These are phyloP conservation scores for Allacma fusca DNA, from an alignment of 2,888 invertebrate genomes.

Conservation along the genomic window DNA sequence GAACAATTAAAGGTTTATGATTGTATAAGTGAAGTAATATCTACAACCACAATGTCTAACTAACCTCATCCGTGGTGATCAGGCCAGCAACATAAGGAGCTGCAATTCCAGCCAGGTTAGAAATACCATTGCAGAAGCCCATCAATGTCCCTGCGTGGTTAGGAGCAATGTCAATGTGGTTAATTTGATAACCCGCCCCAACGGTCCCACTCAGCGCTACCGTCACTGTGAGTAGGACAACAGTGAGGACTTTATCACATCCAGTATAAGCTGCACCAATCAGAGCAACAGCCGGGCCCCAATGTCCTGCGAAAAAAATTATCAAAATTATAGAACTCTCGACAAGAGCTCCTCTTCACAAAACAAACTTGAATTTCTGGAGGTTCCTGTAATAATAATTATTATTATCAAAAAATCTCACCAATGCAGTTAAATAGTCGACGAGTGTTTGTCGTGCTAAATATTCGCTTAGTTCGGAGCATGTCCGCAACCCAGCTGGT, in stretches of 20 bases:
- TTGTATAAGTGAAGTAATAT: not conserved
- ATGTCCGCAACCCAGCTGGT: slow-evolving; percentile 76
- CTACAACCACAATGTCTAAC: not conserved
- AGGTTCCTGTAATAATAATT: no score
- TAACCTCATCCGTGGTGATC: slow-evolving; percentile 52
- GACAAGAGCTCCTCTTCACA: no score
- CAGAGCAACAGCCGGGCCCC: slow-evolving; percentile 74
- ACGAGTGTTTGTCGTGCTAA: slow-evolving; percentile 65
- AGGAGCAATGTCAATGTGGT: slow-evolving; percentile 80
- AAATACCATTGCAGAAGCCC: slow-evolving; percentile 57
- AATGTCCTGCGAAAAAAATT: slow-evolving; percentile 67
- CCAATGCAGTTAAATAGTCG: slow-evolving; percentile 67
- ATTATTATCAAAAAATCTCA: slow-evolving; percentile 55
- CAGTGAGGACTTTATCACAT: slow-evolving; percentile 71
- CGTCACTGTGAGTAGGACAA: slow-evolving; percentile 72
- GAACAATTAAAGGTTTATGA: not conserved
- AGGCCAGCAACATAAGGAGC: slow-evolving; percentile 58
- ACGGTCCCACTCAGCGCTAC: slow-evolving; percentile 63
- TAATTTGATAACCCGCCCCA: slow-evolving; percentile 62
- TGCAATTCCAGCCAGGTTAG: slow-evolving; percentile 60
- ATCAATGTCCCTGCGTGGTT: slow-evolving; percentile 72
- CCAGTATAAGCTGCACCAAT: slow-evolving; percentile 75
- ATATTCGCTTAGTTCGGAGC: slow-evolving; percentile 63
- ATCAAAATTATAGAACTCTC: no score
- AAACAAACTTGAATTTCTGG: no score